Evolutionary conservation across 2,888 invertebrate species (phyloP).

Genomic region (Tenthredo mesomela): DNA sequence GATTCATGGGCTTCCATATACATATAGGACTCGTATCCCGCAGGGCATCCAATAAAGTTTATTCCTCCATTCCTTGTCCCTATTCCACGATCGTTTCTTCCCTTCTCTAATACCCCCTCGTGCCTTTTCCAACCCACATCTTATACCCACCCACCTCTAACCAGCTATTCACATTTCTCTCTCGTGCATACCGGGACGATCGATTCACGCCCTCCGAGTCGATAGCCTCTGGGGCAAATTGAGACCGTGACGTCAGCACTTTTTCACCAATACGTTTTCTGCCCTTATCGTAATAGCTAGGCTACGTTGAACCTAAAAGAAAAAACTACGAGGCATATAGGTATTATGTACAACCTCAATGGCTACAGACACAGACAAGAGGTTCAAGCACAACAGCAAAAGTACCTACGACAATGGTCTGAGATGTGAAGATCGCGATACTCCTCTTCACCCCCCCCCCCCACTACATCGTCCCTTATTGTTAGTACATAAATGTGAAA

Average conservation of each 20-base stretch:
- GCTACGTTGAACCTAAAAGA: neutral
- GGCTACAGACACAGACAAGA: neutral
- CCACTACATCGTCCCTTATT: conserved; percentile 6
- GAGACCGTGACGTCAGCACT: conserved; percentile 46
- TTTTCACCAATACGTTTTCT: conserved; percentile 37
- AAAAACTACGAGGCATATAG: neutral
- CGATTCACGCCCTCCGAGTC: conserved; percentile 37
- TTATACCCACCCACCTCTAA: neutral
- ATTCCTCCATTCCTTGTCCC: conserved; percentile 9
- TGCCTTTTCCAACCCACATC: neutral
- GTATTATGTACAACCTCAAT: conserved; percentile 14
- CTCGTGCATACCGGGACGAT: conserved; percentile 32
- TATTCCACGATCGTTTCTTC: neutral
- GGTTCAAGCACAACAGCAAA: conserved; percentile 26
- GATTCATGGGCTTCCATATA: neutral
- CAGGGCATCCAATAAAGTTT: conserved; percentile 3
- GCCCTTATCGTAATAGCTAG: conserved; percentile 22
- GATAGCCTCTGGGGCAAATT: conserved; percentile 45
- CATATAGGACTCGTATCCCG: neutral
- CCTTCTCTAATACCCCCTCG: neutral
- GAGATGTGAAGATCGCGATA: neutral
- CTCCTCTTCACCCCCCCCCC: neutral
- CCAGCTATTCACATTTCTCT: conserved; percentile 39
- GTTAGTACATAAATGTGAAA: neutral
- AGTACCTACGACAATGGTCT: conserved; percentile 28